phyloP scores from a whole-genome alignment of 2,113 vertebrate species.

The Aspidoscelis tigris region DNA sequence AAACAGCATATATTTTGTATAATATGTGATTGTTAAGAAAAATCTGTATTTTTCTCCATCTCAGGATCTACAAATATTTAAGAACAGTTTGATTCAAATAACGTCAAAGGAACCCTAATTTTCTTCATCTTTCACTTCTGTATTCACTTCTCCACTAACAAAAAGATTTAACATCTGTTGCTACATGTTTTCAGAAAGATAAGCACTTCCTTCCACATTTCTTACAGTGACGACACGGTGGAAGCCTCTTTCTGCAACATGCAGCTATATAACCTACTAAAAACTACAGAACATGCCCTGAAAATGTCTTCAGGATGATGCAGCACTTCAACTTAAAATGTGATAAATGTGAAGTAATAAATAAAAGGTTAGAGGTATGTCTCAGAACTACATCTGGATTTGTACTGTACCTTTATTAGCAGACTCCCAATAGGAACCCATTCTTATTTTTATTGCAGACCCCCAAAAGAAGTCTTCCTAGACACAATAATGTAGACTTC shows the following conservation, averaged over 20 bases:
- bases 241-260: slow-evolving; percentile 15
- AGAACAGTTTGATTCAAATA: not conserved
- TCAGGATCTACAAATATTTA: slow-evolving; percentile 6
- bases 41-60: not conserved
- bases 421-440: no score
- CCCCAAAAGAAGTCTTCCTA: no score
- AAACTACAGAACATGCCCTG: no score
- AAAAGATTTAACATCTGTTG: slow-evolving; percentile 25
- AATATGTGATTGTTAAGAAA: not conserved
- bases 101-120: not conserved
- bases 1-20: not conserved
- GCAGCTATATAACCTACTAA: slow-evolving; percentile 16
- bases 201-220: slow-evolving; percentile 26
- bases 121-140: slow-evolving; percentile 14
- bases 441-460: no score
- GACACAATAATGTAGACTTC: no score
- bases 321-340: not conserved
- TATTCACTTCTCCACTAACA: slow-evolving; percentile 28
- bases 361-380: no score
- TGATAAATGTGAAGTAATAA: not conserved
- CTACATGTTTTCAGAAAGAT: slow-evolving; percentile 32
- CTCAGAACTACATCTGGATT: no score
- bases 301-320: slow-evolving; percentile 16
- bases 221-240: not conserved
- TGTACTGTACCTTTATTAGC: not conserved